A percentile compares a stretch with the other conserved stretches of the same genome.
Conservation (phyloP, 2,797 vertebrate genomes). For the Rhinella marina region DNA sequence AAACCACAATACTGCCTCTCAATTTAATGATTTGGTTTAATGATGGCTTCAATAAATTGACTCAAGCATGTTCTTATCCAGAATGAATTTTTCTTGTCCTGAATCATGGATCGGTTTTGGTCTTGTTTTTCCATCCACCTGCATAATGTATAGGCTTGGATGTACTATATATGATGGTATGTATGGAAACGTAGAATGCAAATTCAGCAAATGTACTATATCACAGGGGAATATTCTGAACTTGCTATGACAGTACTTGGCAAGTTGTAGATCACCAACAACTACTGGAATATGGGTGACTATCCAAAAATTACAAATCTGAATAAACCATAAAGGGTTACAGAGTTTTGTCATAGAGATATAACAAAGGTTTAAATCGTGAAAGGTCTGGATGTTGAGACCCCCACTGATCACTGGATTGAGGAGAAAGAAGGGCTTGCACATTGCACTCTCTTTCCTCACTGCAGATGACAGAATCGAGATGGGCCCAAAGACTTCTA, state of each 20-base stretch:
- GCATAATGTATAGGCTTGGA: conserved; percentile 5
- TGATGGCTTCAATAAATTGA: conserved; percentile 11
- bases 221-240: not conserved
- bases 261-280: not conserved
- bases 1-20: conserved; percentile 53
- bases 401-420: too few species aligned
- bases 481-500: too few species aligned
- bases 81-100: conserved; percentile 16
- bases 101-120: not conserved
- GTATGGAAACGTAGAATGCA: not conserved
- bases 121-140: conserved; percentile 14
- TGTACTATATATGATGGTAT: not conserved
- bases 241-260: not conserved
- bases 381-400: too few species aligned
- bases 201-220: not conserved
- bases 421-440: too few species aligned
- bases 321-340: not conserved
- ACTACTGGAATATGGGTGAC: not conserved
- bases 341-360: too few species aligned
- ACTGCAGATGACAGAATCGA: too few species aligned
- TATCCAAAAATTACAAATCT: not conserved
- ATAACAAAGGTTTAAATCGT: too few species aligned
- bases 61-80: not conserved
- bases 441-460: too few species aligned
- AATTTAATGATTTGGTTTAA: conserved; percentile 37